A percentile compares a stretch with the other conserved stretches of the same genome.
Evolutionary conservation across 2,888 invertebrate genomes (phyloP).

Genomic region (Phaedon cochleariae): DNA sequence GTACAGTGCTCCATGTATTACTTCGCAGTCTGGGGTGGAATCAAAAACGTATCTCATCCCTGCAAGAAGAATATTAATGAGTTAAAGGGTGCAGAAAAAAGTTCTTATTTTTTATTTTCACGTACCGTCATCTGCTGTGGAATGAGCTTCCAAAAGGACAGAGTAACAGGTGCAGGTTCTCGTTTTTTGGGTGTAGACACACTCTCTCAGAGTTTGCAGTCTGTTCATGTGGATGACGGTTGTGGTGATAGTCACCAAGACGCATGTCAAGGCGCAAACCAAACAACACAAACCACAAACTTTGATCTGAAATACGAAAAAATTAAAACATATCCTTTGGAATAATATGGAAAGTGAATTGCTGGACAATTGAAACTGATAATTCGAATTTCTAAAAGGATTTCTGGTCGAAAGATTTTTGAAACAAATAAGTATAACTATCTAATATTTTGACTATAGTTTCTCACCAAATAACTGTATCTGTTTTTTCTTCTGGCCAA

Average conservation of each 20-base stretch:
- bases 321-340: no score
- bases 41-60: conserved; percentile 84
- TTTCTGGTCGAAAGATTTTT: no score
- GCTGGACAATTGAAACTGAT: no score
- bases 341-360: no score
- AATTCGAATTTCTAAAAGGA: no score
- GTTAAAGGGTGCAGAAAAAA: no score
- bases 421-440: no score
- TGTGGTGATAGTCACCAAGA: conserved; percentile 88
- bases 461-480: conserved; percentile 84
- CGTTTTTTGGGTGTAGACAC: conserved; percentile 83
- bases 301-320: conserved; percentile 74
- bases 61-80: conserved; percentile 48
- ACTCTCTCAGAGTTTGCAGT: conserved; percentile 84
- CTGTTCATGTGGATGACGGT: conserved; percentile 92
- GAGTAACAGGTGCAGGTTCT: conserved; percentile 83
- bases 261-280: conserved; percentile 86
- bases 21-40: conserved; percentile 86
- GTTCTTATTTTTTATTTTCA: background rate
- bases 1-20: conserved; percentile 89
- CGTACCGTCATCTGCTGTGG: conserved; percentile 68
- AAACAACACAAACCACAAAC: conserved; percentile 88
- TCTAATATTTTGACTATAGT: no score
- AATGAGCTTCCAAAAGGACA: conserved; percentile 73
- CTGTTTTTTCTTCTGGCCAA: conserved; percentile 83